Conservation (phyloP, 2,113 vertebrate species). For the Pungitius pungitius region DNA sequence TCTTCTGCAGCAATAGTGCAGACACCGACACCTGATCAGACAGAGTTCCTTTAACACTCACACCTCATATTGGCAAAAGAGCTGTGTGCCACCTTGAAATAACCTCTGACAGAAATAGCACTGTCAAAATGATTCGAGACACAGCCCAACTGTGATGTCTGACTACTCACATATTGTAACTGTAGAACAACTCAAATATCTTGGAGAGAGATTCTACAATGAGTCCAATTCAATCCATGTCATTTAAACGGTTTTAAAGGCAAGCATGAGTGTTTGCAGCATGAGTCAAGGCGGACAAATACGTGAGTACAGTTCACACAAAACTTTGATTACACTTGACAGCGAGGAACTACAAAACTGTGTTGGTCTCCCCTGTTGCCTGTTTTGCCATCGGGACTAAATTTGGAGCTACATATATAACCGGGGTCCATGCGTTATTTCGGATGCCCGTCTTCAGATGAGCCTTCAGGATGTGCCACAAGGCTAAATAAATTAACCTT, state of each 20-base stretch:
- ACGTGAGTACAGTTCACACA: not conserved
- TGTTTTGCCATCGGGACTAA: not conserved
- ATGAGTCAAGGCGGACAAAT: not conserved
- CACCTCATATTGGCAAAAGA: not conserved
- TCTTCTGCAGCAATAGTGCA: not conserved
- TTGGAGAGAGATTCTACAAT: not conserved
- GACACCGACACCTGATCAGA: conserved; percentile 15
- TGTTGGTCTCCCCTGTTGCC: not conserved
- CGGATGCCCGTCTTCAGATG: not conserved
- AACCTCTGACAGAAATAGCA: conserved; percentile 2
- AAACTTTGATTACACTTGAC: not conserved
- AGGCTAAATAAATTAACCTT: not conserved
- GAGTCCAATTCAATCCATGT: not conserved
- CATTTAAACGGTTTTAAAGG: not conserved
- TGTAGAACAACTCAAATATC: not conserved
- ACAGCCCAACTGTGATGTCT: not conserved
- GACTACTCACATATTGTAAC: not conserved
- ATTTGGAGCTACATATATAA: not conserved
- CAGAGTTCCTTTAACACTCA: conserved; percentile 3
- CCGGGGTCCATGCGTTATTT: not conserved
- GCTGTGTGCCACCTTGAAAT: conserved; percentile 13
- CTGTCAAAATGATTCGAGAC: conserved; percentile 27
- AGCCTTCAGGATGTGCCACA: not conserved
- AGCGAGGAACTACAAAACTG: not conserved
- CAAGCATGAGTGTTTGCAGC: not conserved